Conservation (phyloP, 2,888 invertebrate genomes). For the Villa cingulata region DNA sequence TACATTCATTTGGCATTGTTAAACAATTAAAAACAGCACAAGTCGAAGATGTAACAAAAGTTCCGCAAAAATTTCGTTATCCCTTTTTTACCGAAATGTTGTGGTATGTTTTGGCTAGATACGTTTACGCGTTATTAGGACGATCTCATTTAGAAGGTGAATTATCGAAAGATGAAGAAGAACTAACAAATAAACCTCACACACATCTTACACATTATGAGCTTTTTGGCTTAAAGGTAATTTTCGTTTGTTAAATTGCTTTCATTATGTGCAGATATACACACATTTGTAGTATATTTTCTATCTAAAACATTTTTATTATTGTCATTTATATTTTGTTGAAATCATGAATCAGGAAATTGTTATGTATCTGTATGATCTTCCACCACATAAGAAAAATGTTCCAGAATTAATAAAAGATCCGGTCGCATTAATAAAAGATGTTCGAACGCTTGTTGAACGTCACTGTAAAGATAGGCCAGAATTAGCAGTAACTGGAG, state of each 20-base stretch:
- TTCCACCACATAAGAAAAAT: constrained; percentile 80
- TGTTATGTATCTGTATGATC: constrained; percentile 77
- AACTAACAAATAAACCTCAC: constrained; percentile 37
- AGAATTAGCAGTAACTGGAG: constrained; percentile 69
- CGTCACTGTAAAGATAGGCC: constrained; percentile 78
- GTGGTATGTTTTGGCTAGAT: constrained; percentile 92
- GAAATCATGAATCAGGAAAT: constrained; percentile 56
- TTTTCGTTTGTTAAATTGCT: too few species aligned
- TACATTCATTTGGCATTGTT: constrained; percentile 90
- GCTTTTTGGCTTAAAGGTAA: constrained; percentile 60
- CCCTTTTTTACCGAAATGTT: constrained; percentile 97
- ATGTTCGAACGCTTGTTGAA: constrained; percentile 77
- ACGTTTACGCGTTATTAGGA: constrained; percentile 76
- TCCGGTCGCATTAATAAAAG: constrained; percentile 77
- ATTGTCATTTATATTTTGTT: too few species aligned
- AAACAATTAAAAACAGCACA: constrained; percentile 92
- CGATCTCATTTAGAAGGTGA: constrained; percentile 56
- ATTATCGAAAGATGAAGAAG: constrained; percentile 25
- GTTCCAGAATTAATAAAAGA: constrained; percentile 83
- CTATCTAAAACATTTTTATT: too few species aligned
- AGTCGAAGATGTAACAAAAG: constrained; percentile 90
- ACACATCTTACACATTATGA: constrained; percentile 68
- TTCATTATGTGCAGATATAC: too few species aligned
- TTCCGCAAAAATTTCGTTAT: constrained; percentile 93
- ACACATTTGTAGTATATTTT: constrained; percentile 1